These are phyloP conservation scores for Gulo gulo DNA, from an alignment of 2,113 vertebrate species.

Conservation along the genomic window DNA sequence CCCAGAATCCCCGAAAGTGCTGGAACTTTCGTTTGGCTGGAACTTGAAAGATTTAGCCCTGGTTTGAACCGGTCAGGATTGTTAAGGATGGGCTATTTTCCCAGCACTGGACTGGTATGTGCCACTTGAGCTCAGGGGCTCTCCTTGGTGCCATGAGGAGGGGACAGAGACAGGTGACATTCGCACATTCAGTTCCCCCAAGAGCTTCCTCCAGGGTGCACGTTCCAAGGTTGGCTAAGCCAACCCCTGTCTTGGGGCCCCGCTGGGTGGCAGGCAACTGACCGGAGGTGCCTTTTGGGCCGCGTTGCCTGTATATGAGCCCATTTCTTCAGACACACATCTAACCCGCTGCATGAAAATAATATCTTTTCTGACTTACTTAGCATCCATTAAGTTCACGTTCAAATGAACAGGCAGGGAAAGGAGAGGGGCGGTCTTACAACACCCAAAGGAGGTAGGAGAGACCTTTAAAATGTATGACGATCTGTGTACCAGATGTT, in stretches of 20 bases:
- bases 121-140: neutral
- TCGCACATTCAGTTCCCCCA: neutral
- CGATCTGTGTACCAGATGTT: conserved; percentile 27
- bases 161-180: neutral
- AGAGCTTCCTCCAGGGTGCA: neutral
- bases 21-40: neutral
- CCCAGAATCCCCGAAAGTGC: neutral
- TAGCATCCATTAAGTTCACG: neutral
- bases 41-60: neutral
- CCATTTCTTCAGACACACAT: conserved; percentile 8
- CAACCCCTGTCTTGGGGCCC: neutral
- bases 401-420: conserved; percentile 10
- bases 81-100: neutral
- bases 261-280: neutral
- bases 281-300: neutral
- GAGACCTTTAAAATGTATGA: neutral
- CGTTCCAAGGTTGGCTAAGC: neutral
- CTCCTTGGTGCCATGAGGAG: neutral
- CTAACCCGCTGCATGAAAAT: neutral
- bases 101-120: neutral
- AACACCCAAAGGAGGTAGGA: neutral
- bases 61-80: neutral
- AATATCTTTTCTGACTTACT: conserved; percentile 29
- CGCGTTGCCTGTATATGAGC: neutral
- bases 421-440: neutral